A percentile compares a stretch with the other conserved stretches of the same genome.
These are phyloP conservation scores for Donacobius atricapilla DNA, from an alignment of 2,113 vertebrate species.

Conservation along the genomic window DNA sequence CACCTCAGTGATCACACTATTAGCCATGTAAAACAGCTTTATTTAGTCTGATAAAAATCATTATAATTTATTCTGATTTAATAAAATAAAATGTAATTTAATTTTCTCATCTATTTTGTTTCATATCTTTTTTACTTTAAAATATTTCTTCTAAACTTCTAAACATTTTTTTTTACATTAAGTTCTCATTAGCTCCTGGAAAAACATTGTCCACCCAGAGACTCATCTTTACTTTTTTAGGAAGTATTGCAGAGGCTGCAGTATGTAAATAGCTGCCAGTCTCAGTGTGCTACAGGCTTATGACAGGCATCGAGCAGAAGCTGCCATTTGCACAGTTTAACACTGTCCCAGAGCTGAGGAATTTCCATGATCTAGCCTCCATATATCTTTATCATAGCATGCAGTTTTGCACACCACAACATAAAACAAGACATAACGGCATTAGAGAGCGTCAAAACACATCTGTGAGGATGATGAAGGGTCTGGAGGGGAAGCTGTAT, in stretches of 20 bases:
- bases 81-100: background rate
- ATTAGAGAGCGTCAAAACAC: background rate
- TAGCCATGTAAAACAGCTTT: background rate
- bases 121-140: background rate
- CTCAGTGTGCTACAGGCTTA: background rate
- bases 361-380: background rate
- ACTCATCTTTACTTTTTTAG: background rate
- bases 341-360: background rate
- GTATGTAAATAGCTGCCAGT: background rate
- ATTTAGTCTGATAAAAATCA: background rate
- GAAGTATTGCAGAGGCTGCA: background rate
- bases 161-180: background rate
- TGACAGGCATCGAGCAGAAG: fast-evolving
- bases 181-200: background rate
- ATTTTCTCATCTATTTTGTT: background rate
- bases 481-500: background rate
- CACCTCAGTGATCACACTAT: background rate
- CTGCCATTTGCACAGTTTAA: background rate
- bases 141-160: background rate
- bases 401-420: background rate
- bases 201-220: background rate
- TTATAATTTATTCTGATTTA: background rate
- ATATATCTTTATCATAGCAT: background rate
- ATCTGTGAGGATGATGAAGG: background rate
- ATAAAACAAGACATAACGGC: background rate